Evolutionary conservation across 2,888 invertebrate species (phyloP).

Genomic region (Caenorhabditis drosophilae): DNA sequence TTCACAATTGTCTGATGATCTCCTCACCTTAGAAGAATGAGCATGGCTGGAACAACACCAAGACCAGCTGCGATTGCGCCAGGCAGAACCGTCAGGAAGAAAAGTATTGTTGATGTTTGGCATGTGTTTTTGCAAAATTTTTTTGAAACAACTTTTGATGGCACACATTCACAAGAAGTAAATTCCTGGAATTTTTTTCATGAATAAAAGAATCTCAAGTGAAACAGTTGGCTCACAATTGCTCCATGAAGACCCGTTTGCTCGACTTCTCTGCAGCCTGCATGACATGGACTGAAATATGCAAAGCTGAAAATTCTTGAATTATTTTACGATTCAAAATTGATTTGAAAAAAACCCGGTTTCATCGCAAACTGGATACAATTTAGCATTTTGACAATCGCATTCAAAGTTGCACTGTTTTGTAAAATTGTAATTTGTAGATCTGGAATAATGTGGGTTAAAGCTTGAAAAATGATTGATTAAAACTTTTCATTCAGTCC

Average conservation of each 20-base stretch:
- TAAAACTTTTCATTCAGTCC: slow-evolving; percentile 47
- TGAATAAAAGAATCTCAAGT: no score
- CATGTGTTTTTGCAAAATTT: slow-evolving; percentile 63
- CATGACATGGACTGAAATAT: slow-evolving; percentile 70
- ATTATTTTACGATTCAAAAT: not conserved
- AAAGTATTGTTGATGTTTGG: slow-evolving; percentile 49
- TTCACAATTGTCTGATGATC: no score
- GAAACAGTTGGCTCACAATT: no score
- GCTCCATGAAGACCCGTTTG: no score
- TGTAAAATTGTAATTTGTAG: slow-evolving; percentile 62
- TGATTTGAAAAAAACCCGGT: slow-evolving; percentile 40
- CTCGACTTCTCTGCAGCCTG: slow-evolving; percentile 64
- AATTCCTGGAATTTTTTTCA: slow-evolving; percentile 63
- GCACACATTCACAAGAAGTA: slow-evolving; percentile 62
- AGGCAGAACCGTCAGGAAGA: slow-evolving; percentile 62
- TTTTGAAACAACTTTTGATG: slow-evolving; percentile 56
- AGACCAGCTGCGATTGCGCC: slow-evolving; percentile 63
- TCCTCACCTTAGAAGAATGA: slow-evolving; percentile 56
- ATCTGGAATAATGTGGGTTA: slow-evolving; percentile 28
- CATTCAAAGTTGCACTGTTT: slow-evolving; percentile 68
- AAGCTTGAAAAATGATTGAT: no score
- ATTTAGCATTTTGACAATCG: slow-evolving; percentile 65
- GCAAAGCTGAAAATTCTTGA: slow-evolving; percentile 24
- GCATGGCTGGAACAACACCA: slow-evolving; percentile 57
- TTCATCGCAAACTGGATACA: slow-evolving; percentile 69